Evolutionary conservation across 2,888 invertebrate species (phyloP).

Genomic region (Drosophila cracens): DNA sequence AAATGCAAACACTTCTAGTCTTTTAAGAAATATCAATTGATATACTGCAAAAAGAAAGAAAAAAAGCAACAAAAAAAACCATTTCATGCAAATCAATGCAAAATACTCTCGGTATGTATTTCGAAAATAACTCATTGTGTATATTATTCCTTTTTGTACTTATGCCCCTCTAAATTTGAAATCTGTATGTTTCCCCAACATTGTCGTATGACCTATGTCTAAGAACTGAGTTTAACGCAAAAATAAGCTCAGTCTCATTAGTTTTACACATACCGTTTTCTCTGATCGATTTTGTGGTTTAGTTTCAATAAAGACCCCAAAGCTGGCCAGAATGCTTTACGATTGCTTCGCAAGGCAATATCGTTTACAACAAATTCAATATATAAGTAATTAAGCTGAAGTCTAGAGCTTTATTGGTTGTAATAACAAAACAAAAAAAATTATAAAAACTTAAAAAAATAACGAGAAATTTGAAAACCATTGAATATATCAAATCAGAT

Average conservation of each 20-base stretch:
- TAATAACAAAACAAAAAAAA: slow-evolving; percentile 42
- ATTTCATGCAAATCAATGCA: slow-evolving; percentile 13
- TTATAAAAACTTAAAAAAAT: slow-evolving; percentile 6
- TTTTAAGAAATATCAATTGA: slow-evolving; percentile 33
- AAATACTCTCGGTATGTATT: slow-evolving; percentile 18
- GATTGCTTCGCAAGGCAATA: slow-evolving; percentile 8
- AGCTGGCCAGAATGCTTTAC: slow-evolving; percentile 6
- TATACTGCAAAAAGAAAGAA: slow-evolving; percentile 17
- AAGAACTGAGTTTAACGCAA: slow-evolving; percentile 39
- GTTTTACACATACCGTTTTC: slow-evolving; percentile 2
- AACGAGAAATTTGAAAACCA: slow-evolving; percentile 29
- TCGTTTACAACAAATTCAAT: slow-evolving; percentile 29
- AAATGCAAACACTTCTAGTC: slow-evolving; percentile 63
- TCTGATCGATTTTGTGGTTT: slow-evolving; percentile 8
- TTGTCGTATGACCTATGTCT: slow-evolving; percentile 39
- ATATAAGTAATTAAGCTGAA: slow-evolving; percentile 46
- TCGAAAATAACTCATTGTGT: slow-evolving; percentile 25
- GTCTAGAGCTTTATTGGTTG: slow-evolving; percentile 70
- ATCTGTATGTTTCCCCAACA: slow-evolving; percentile 49
- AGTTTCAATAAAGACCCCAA: slow-evolving; percentile 2
- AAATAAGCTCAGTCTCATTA: slow-evolving; percentile 23
- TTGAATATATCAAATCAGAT: slow-evolving; percentile 53
- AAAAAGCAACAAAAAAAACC: not conserved
- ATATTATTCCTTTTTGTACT: slow-evolving; percentile 46
- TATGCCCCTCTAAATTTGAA: slow-evolving; percentile 8